These are phyloP conservation scores for Microtus richardsoni DNA, from an alignment of 2,113 vertebrate genomes.

Conservation along the genomic window DNA sequence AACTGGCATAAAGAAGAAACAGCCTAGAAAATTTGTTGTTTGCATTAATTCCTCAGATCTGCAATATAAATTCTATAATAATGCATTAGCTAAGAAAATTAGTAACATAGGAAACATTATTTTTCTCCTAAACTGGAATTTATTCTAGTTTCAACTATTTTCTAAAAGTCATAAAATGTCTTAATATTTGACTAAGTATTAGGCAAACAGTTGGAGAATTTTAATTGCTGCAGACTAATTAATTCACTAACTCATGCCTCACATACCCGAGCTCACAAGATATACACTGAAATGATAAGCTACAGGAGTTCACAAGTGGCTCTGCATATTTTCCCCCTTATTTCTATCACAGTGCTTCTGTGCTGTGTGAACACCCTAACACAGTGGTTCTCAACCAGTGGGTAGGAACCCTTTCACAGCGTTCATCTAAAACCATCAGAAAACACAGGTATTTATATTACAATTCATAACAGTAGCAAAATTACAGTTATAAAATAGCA, in stretches of 20 bases:
- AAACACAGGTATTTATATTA: not conserved
- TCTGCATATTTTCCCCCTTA: not conserved
- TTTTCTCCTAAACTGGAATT: slow-evolving; percentile 12
- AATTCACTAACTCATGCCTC: slow-evolving; percentile 20
- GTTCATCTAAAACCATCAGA: not conserved
- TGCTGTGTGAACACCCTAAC: not conserved
- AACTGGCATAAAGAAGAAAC: slow-evolving; percentile 1
- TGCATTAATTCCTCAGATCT: not conserved
- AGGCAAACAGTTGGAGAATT: not conserved
- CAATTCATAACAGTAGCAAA: not conserved
- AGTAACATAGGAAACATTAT: not conserved
- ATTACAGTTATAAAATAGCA: not conserved
- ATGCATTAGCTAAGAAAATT: not conserved
- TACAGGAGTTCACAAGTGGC: not conserved
- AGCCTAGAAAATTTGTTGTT: not conserved
- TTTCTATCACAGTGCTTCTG: slow-evolving; percentile 35
- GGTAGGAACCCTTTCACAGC: too few species aligned
- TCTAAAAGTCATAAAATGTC: slow-evolving; percentile 32
- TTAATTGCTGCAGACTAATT: slow-evolving; percentile 1
- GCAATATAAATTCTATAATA: slow-evolving; percentile 2
- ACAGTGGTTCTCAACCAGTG: not conserved
- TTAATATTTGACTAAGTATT: slow-evolving; percentile 26
- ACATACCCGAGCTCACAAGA: slow-evolving; percentile 8
- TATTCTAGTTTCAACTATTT: slow-evolving; percentile 13
- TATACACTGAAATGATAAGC: not conserved